Evolutionary conservation across 1,140 invertebrate species (phyloP).

Genomic region (Tetragonula clypearis): DNA sequence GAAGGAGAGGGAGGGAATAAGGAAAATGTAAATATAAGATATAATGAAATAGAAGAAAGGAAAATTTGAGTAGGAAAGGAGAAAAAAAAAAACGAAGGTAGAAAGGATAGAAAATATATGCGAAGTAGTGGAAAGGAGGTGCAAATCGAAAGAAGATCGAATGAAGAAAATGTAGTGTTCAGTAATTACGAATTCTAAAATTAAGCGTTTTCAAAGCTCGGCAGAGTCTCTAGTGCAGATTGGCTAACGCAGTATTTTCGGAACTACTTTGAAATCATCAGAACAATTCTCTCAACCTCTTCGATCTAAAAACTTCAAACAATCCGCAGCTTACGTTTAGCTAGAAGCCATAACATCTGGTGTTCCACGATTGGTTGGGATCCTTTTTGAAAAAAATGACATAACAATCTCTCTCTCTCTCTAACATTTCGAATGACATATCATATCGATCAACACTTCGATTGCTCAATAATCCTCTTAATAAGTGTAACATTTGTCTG

Average conservation of each 20-base stretch:
- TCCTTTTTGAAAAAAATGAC: neutral
- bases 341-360: constrained; percentile 6
- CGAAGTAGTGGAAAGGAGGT: too few relatives aligned
- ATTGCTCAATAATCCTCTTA: neutral
- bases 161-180: too few relatives aligned
- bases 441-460: neutral
- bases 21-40: too few relatives aligned
- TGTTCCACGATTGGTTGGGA: neutral
- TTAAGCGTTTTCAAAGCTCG: neutral
- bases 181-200: neutral
- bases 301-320: neutral
- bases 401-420: neutral
- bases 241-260: neutral
- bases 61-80: too few relatives aligned
- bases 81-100: too few relatives aligned
- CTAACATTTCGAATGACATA: neutral
- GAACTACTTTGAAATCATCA: neutral
- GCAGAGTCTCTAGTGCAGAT: neutral
- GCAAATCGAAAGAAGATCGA: too few relatives aligned
- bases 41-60: too few relatives aligned
- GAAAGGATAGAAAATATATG: too few relatives aligned
- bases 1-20: too few relatives aligned
- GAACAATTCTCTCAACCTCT: neutral
- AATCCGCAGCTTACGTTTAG: neutral
- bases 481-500: neutral